Evolutionary conservation across 2,113 vertebrate species (phyloP).

Genomic region (Apistogramma diplotaenia): DNA sequence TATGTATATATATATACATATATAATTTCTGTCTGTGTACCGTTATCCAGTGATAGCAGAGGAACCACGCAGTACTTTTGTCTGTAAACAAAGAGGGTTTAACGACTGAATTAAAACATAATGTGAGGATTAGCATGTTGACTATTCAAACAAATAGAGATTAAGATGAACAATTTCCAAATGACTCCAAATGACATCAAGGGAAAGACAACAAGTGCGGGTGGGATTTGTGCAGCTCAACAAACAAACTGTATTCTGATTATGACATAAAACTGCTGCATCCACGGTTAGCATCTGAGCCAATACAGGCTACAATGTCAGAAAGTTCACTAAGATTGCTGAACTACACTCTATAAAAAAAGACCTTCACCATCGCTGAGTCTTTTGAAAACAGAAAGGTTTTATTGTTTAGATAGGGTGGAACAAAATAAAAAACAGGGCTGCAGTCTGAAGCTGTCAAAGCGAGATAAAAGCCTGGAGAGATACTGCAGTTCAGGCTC

Average conservation of each 20-base stretch:
- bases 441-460: constrained; percentile 10
- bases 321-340: not conserved
- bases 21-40: not conserved
- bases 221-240: constrained; percentile 1
- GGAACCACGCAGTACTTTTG: not conserved
- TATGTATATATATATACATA: too few relatives aligned
- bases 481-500: constrained; percentile 19
- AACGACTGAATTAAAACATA: not conserved
- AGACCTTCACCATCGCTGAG: not conserved
- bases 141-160: not conserved
- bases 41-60: not conserved
- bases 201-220: not conserved
- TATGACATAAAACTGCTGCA: not conserved
- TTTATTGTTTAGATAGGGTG: not conserved
- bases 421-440: not conserved
- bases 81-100: not conserved
- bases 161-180: not conserved
- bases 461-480: constrained; percentile 30
- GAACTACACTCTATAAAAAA: not conserved
- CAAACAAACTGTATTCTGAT: not conserved
- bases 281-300: not conserved
- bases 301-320: not conserved
- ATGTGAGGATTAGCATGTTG: not conserved
- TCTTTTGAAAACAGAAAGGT: not conserved
- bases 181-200: not conserved